Base-by-base conservation (phyloP, 1,140 invertebrate genomes). In the Coelopa frigida region DNA sequence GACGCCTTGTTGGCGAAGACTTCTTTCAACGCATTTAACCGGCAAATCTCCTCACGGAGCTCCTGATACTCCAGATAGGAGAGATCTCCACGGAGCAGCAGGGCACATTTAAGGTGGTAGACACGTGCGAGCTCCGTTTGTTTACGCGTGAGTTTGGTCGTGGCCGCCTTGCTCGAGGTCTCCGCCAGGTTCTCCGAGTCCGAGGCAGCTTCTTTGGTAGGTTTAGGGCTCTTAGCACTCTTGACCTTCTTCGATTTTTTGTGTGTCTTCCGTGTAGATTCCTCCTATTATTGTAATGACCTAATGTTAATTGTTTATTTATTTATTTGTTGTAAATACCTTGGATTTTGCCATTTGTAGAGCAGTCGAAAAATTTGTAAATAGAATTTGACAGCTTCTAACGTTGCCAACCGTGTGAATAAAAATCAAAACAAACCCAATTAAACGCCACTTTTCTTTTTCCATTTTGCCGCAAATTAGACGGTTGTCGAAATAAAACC, bases 61-160 rank as follows among this genome's bases (percentile, higher is more conserved):
- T 65, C 61, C n/a, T 48, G 36, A 15, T 61, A 65, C 39, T 65
- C 61, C 29, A 65, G 23, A 26, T 65, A 65, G 15, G 61, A 60
- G 3, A 65, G 41, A 21, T 42, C 53, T 0, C 57, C 55, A 33
- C 58, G 62, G 0, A 62, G 12, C 1, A 65, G 29, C 4, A 65
- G 58, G 6, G 54, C 59, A 17, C 51, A 51, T 15, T 65, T 65
- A 0, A 65, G 40, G 5, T 48, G 51, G 2, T 65, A 32, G 24
- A 65, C 61, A 29, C 59, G 51, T 32, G 44, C 20, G 0, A 60
- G 46, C 39, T 61, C 61, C 8, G 59, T 62, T 23, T 59, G 57
- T 35, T 59, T 61, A 18, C 53, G 53, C 15, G 55, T 47, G 14
- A 51, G 38, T 1, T 43, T 43, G 12, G 32, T 11, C 2, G 26